phyloP scores from a whole-genome alignment of 2,113 vertebrate species.

The Carassius gibelio region DNA sequence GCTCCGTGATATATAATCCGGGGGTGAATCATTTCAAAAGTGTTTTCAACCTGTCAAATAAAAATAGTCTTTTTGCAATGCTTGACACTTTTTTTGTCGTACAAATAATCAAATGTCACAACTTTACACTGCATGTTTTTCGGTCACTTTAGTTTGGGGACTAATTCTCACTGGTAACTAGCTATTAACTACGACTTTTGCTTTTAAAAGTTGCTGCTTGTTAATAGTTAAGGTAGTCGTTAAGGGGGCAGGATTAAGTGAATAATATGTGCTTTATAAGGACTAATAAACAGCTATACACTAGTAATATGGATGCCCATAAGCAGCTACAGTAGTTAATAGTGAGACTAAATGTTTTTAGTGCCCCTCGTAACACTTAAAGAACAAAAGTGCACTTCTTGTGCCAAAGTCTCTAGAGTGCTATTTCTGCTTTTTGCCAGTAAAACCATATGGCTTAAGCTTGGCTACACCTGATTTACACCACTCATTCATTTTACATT shows the following conservation, averaged over 20 bases:
- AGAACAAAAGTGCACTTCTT: not conserved
- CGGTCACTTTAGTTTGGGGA: not conserved
- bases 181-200: not conserved
- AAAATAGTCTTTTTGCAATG: not conserved
- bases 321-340: not conserved
- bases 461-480: not conserved
- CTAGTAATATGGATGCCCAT: not conserved
- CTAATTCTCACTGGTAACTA: not conserved
- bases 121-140: not conserved
- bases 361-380: not conserved
- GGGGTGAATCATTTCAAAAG: not conserved
- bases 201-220: not conserved
- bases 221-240: not conserved
- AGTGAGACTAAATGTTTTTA: not conserved
- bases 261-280: not conserved
- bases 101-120: not conserved
- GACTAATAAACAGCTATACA: not conserved
- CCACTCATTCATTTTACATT: no score
- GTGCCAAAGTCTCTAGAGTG: not conserved
- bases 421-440: not conserved
- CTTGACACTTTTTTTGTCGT: not conserved
- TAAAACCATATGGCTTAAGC: not conserved
- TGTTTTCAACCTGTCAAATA: not conserved
- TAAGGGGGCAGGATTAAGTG: not conserved
- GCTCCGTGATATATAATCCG: not conserved